These are phyloP conservation scores for Drosophila fulvimacula DNA, from an alignment of 2,888 invertebrate genomes.

Conservation along the genomic window DNA sequence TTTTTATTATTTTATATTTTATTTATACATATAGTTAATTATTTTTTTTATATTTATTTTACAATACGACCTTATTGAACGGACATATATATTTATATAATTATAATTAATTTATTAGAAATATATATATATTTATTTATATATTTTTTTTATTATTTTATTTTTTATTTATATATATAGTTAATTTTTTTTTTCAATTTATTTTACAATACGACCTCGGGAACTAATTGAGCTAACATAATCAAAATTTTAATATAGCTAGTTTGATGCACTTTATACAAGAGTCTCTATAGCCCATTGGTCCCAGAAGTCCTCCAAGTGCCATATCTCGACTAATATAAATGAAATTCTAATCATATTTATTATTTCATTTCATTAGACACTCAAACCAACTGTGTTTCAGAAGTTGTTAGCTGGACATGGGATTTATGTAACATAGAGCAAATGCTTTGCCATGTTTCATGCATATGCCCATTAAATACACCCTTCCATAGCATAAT, in stretches of 20 bases:
- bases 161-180: too few species aligned
- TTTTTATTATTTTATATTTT: too few species aligned
- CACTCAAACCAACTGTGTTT: not conserved
- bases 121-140: too few species aligned
- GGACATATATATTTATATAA: too few species aligned
- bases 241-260: not conserved
- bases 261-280: too few species aligned
- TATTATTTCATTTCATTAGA: not conserved
- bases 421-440: not conserved
- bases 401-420: not conserved
- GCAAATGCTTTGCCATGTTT: not conserved
- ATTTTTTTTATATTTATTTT: too few species aligned
- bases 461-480: not conserved
- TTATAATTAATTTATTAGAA: too few species aligned
- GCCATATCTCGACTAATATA: not conserved
- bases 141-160: too few species aligned
- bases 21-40: too few species aligned
- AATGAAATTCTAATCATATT: not conserved
- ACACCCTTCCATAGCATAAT: not conserved
- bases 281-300: not conserved
- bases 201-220: too few species aligned
- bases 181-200: too few species aligned
- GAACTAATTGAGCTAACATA: not conserved
- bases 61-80: too few species aligned
- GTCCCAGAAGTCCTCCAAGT: not conserved